Conservation (phyloP, 2,113 vertebrate species). For the Limanda limanda region DNA sequence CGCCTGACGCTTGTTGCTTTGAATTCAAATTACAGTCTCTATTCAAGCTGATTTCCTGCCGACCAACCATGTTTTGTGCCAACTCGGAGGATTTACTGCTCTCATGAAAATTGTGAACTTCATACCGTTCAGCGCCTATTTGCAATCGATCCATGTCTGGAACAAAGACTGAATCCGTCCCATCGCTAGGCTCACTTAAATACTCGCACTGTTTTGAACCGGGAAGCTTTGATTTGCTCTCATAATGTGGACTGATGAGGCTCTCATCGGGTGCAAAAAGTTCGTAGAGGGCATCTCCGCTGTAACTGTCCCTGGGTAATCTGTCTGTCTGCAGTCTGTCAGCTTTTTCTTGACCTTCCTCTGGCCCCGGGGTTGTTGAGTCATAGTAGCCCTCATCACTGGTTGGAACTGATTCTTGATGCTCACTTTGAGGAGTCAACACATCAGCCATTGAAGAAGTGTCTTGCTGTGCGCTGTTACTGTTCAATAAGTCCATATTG, state of each 20-base stretch:
- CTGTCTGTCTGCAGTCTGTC: slow-evolving; percentile 83
- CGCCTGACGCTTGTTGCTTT: slow-evolving; percentile 64
- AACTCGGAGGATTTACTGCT: slow-evolving; percentile 69
- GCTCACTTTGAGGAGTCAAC: slow-evolving; percentile 94
- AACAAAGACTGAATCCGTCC: slow-evolving; percentile 73
- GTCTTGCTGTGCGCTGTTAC: slow-evolving; percentile 74
- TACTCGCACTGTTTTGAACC: slow-evolving; percentile 82
- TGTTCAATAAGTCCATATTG: slow-evolving; percentile 69
- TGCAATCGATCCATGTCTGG: slow-evolving; percentile 84
- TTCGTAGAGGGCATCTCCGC: slow-evolving; percentile 96
- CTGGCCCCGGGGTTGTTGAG: slow-evolving; percentile 92
- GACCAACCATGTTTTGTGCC: slow-evolving; percentile 53
- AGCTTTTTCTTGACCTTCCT: slow-evolving; percentile 87
- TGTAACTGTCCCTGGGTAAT: slow-evolving; percentile 95
- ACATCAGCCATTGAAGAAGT: slow-evolving; percentile 72
- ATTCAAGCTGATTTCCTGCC: slow-evolving; percentile 63
- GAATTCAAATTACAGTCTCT: slow-evolving; percentile 59
- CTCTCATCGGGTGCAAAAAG: slow-evolving; percentile 91
- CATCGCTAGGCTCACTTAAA: slow-evolving; percentile 75
- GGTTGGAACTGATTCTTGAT: slow-evolving; percentile 94
- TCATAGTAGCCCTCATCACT: slow-evolving; percentile 99
- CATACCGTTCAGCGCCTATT: slow-evolving; percentile 84
- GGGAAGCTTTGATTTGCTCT: slow-evolving; percentile 81
- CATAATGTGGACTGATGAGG: slow-evolving; percentile 87
- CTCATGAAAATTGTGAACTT: slow-evolving; percentile 88